Evolutionary conservation across 2,797 vertebrate genomes (phyloP).

Genomic region (Chlorospingus semifuscus): DNA sequence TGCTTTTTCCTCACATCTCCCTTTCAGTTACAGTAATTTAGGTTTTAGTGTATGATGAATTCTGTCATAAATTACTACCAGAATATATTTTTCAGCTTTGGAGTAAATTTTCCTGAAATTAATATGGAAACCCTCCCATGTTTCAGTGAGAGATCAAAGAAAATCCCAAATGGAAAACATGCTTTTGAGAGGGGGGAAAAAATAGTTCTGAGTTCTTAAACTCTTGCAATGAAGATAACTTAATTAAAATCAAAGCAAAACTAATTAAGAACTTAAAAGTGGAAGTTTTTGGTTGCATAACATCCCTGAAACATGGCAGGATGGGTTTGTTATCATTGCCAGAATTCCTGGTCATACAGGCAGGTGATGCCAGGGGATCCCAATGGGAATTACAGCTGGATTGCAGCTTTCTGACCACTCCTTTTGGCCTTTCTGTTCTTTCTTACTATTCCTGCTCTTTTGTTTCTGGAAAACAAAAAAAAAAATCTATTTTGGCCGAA

Average conservation of each 20-base stretch:
- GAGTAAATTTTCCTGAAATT: conserved; percentile 38
- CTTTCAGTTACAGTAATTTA: conserved; percentile 36
- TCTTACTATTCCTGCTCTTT: neutral
- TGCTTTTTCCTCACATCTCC: neutral
- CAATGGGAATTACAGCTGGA: neutral
- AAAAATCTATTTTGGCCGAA: neutral
- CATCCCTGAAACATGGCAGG: neutral
- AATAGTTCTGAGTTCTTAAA: neutral
- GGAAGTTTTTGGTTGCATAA: neutral
- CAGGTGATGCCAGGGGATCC: neutral
- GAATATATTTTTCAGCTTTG: neutral
- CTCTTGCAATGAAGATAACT: conserved; percentile 30
- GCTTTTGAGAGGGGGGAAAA: neutral
- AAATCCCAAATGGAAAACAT: conserved; percentile 55
- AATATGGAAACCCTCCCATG: conserved; percentile 16
- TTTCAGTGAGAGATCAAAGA: conserved; percentile 52
- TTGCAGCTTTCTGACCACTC: neutral
- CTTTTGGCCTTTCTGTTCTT: neutral
- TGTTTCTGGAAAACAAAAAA: neutral
- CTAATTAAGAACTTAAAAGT: conserved; percentile 42
- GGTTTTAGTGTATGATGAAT: neutral
- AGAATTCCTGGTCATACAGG: neutral
- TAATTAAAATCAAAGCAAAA: conserved; percentile 62
- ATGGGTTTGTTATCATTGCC: neutral
- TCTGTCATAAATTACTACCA: neutral